Base-by-base conservation (phyloP, 64 coral and sea anemone species). In the Anthopleura sola region DNA sequence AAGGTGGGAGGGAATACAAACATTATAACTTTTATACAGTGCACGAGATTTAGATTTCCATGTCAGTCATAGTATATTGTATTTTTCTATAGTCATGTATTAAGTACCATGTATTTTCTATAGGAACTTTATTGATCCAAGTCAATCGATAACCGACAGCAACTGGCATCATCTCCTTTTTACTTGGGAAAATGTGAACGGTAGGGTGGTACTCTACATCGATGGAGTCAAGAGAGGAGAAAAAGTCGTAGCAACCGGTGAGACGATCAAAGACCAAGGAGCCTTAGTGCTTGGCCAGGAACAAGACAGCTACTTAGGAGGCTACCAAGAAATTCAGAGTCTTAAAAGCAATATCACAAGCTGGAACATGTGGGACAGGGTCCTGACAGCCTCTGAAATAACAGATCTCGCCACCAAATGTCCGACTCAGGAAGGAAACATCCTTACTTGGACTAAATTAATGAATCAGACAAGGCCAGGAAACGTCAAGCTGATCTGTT, bases 291-390 rank as follows among this genome's bases (percentile, higher is more conserved):
- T 86, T 38, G 84, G 60, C 21, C 84, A 86, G 34, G 84, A 86
- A 14, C 84, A 86, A 74, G 84, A 86, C 46, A 23, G 57, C 7
- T 74, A 68, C 18, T 44, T 44, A 24, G 24, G 37, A 23, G 21
- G 18, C 5, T 86, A 44, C 17, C 18, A 47, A 21, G 28, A 58
- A 39, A 24, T 14, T 46, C 84, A 86, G 64, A 17, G 14, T 20
- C 69, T 46, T 20, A 68, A 68, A 23, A 58, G 84, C 18, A 40
- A 86, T 16, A 37, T 86, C 18, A 75, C 84, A 16, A 66, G 66
- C 13, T 40, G 64, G 60, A 86, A 86, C 60, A 86, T 86, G 21
- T 86, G 84, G 84, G 66, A 86, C 84, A n/a, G n/a, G n/a, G n/a
- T n/a, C n/a, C n/a, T n/a, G n/a, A n/a, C n/a, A n/a, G n/a, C n/a